Percentiles rank a stretch among this genome's conserved stretches.
These are phyloP conservation scores for Oncorhynchus tshawytscha DNA, from an alignment of 2,113 vertebrate species.

Conservation along the genomic window DNA sequence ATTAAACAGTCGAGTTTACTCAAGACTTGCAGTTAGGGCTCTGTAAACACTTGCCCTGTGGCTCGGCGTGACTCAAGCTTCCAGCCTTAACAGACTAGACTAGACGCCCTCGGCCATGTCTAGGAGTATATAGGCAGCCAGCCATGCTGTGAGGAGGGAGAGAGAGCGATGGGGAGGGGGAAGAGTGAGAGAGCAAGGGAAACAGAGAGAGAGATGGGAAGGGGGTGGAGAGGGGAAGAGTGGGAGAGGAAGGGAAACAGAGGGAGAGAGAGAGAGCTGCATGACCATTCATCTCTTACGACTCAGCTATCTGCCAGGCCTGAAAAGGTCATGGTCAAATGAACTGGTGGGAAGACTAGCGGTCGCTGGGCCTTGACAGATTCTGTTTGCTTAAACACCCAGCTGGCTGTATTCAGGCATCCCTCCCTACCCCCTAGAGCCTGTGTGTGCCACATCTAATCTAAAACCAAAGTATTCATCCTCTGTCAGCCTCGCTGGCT, in stretches of 20 bases:
- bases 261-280: background rate
- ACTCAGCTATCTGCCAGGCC: background rate
- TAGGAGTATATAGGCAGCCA: background rate
- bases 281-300: background rate
- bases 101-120: background rate
- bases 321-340: conserved; percentile 28
- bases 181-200: conserved; percentile 7
- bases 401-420: background rate
- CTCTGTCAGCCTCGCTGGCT: too few relatives aligned
- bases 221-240: background rate
- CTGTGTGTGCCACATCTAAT: background rate
- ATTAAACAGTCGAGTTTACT: conserved; percentile 9
- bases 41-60: conserved; percentile 7
- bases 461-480: too few relatives aligned
- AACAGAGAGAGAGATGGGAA: too few relatives aligned
- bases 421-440: background rate
- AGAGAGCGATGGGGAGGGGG: conserved; percentile 1
- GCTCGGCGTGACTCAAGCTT: background rate
- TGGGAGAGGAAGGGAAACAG: background rate
- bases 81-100: background rate
- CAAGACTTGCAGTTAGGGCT: conserved; percentile 5
- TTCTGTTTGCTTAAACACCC: conserved; percentile 25
- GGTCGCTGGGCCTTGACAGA: conserved; percentile 19
- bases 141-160: conserved; percentile 12
- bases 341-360: conserved; percentile 17